These are phyloP conservation scores for Cairina moschata DNA, from an alignment of 2,113 vertebrate species.

Conservation along the genomic window DNA sequence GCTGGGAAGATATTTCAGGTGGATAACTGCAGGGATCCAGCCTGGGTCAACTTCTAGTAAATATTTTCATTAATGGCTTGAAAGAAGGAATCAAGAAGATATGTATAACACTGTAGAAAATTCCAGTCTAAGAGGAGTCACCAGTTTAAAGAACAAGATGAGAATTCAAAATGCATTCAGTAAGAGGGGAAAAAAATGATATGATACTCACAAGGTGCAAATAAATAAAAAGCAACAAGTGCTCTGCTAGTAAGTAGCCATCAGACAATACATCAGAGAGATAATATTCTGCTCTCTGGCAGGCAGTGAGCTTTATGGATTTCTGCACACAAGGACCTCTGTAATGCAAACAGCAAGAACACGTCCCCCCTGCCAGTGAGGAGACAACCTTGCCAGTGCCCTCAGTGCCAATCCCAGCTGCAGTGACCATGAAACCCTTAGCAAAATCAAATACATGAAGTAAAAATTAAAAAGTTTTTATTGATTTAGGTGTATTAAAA, in stretches of 20 bases:
- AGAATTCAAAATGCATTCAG: neutral
- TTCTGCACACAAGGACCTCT: neutral
- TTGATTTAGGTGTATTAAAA: neutral
- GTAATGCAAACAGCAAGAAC: neutral
- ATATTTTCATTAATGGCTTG: neutral
- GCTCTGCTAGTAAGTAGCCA: neutral
- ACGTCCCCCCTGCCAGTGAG: rapidly evolving
- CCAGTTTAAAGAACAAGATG: neutral
- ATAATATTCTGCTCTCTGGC: neutral
- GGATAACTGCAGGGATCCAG: neutral
- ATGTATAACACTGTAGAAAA: neutral
- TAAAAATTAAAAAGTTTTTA: neutral
- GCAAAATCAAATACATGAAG: neutral
- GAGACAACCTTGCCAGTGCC: neutral
- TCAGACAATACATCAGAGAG: neutral
- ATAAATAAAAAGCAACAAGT: neutral
- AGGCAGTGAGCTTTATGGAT: neutral
- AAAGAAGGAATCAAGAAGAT: neutral
- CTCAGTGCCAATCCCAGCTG: neutral
- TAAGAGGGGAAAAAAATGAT: neutral
- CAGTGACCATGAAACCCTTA: neutral
- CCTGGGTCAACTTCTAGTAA: neutral
- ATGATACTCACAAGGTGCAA: neutral
- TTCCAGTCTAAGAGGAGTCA: neutral
- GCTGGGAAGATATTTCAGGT: neutral